Evolutionary conservation across 1,140 invertebrate genomes (phyloP), one percentile per base, ranked within the genome.

Genomic region (Lasioglossum albipes): DNA sequence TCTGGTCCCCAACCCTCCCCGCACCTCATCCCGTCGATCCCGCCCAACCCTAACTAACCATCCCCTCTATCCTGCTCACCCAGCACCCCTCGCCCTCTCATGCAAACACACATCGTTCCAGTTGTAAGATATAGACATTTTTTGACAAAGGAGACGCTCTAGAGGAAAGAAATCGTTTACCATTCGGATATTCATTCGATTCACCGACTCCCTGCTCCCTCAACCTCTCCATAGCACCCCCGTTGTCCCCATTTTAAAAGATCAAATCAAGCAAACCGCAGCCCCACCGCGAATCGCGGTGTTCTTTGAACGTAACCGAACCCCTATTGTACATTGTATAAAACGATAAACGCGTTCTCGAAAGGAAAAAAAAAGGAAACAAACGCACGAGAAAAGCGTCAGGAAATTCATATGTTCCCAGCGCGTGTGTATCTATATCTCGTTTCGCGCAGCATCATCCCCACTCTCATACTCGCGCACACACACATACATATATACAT

Each of bases 251-350:
- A 12, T 16, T 16, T 64, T 18, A 12, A 18, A 27, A 36, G 27
- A 7, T 12, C 12, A 41, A 81, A 76, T 73, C 59, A 62, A 54
- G 45, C 75, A 87, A 84, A 87, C 86, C 76, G 79, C 81, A 86
- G 84, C 88, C 36, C 36, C 88, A 85, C 76, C 85, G 87, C 88
- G 66, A 36, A 13, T 87, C 85, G 87, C 89, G 90, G 82, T 89
- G 79, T 86, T 84, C 75, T 88, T 91, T 88, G 85, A 92, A 91
- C 87, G 89, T 91, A 87, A 89, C 88, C 84, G 84, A 91, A 74
- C 86, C 87, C 87, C 89, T 36, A 90, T 91, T 93, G 91, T 93
- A 93, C 89, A 92, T 93, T 92, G 91, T 92, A 92, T 90, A 93
- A 49, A 93, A 93, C 88, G 87, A 89, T 90, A 89, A 54, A 90